Conservation (phyloP, 2,888 invertebrate species). For the Lasioglossum calceatum region DNA sequence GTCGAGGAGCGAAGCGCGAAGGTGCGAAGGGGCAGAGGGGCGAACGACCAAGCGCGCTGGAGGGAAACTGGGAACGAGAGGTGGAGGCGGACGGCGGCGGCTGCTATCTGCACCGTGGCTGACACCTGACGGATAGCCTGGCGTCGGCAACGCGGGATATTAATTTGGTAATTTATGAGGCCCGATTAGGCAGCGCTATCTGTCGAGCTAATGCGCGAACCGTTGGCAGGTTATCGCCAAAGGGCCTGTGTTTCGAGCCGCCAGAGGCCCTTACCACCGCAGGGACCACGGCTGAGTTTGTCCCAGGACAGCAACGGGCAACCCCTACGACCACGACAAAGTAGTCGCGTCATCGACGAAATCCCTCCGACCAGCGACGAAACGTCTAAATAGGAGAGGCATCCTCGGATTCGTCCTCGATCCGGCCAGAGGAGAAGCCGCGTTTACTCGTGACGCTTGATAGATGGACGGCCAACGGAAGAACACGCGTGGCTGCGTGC, state of each 20-base stretch:
- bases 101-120: slow-evolving; percentile 80
- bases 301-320: background rate
- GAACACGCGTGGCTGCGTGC: slow-evolving; percentile 73
- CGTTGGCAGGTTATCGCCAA: slow-evolving; percentile 82
- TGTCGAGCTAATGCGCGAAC: slow-evolving; percentile 83
- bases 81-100: slow-evolving; percentile 65
- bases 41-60: slow-evolving; percentile 51
- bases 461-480: slow-evolving; percentile 80
- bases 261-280: slow-evolving; percentile 69
- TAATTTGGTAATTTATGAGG: slow-evolving; percentile 84
- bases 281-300: slow-evolving; percentile 33
- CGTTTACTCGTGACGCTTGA: slow-evolving; percentile 80
- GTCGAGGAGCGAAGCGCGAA: slow-evolving; percentile 25
- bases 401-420: slow-evolving; percentile 50
- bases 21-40: slow-evolving; percentile 33
- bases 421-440: slow-evolving; percentile 56
- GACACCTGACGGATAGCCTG: slow-evolving; percentile 83
- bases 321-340: background rate
- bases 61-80: slow-evolving; percentile 58
- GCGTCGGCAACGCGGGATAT: slow-evolving; percentile 82
- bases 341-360: background rate
- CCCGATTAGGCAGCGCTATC: slow-evolving; percentile 83
- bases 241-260: slow-evolving; percentile 72
- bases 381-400: background rate
- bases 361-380: background rate